Evolutionary conservation across 2,113 vertebrate species (phyloP).

Genomic region (Larimichthys crocea): DNA sequence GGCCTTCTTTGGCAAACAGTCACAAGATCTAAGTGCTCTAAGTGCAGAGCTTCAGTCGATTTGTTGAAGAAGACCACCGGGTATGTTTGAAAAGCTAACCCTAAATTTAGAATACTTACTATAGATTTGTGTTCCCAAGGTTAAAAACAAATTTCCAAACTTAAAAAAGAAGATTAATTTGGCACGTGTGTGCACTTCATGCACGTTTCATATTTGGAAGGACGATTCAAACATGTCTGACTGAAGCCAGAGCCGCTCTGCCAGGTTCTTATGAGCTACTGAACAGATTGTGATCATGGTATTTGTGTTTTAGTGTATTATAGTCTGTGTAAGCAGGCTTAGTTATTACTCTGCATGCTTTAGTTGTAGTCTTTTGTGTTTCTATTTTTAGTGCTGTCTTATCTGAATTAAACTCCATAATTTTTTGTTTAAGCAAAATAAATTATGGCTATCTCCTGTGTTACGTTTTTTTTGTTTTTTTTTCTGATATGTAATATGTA

Average conservation of each 20-base stretch:
- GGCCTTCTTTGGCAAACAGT: conserved; percentile 22
- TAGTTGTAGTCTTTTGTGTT: conserved; percentile 54
- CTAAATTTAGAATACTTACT: conserved; percentile 2
- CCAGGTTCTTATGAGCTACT: conserved; percentile 38
- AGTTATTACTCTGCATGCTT: conserved; percentile 39
- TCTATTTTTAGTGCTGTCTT: conserved; percentile 50
- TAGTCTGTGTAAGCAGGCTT: conserved; percentile 17
- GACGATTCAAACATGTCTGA: background rate
- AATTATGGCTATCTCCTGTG: conserved; percentile 66
- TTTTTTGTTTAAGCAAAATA: conserved; percentile 76
- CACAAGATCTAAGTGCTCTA: conserved; percentile 3
- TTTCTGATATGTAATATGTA: conserved; percentile 19
- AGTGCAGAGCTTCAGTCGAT: background rate
- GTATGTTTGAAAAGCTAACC: background rate
- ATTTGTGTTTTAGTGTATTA: conserved; percentile 46
- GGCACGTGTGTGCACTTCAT: background rate
- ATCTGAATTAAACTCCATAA: conserved; percentile 63
- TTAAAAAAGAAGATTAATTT: background rate
- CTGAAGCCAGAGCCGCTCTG: conserved; percentile 9
- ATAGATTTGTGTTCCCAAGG: background rate
- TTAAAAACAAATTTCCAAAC: background rate
- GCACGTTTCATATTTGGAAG: background rate
- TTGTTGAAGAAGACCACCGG: too few species aligned
- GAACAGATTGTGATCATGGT: conserved; percentile 66
- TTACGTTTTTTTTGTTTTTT: background rate